These are phyloP conservation scores for Chamaedrilus cognettii DNA, from an alignment of 2,888 invertebrate genomes.

Conservation along the genomic window DNA sequence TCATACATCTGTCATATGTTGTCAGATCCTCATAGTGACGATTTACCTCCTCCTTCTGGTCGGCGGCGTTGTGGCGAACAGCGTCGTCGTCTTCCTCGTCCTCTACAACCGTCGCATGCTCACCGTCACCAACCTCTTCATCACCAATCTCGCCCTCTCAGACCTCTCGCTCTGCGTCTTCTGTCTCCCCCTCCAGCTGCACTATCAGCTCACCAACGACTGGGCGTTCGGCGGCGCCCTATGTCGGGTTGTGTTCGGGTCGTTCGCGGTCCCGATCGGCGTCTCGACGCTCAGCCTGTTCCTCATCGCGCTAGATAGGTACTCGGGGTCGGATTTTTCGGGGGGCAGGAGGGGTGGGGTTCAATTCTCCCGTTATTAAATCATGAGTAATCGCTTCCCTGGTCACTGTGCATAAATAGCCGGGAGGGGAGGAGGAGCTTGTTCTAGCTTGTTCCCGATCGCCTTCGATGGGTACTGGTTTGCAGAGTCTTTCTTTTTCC, in stretches of 20 bases:
- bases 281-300: slow-evolving; percentile 54
- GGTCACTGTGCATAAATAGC: no score
- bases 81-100: slow-evolving; percentile 48
- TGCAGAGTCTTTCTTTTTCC: no score
- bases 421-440: no score
- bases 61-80: slow-evolving; percentile 50
- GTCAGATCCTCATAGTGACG: slow-evolving; percentile 4
- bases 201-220: slow-evolving; percentile 52
- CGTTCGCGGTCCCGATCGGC: slow-evolving; percentile 56
- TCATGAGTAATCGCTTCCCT: no score
- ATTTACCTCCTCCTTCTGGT: slow-evolving; percentile 50
- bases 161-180: slow-evolving; percentile 55
- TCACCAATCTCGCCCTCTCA: slow-evolving; percentile 51
- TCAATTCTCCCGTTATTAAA: no score
- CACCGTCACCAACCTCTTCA: slow-evolving; percentile 55
- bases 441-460: no score
- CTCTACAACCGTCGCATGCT: slow-evolving; percentile 47
- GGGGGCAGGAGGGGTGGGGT: no score
- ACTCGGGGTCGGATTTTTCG: no score
- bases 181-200: slow-evolving; percentile 56
- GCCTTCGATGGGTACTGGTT: no score
- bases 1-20: no score
- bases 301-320: slow-evolving; percentile 53
- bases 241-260: slow-evolving; percentile 52
- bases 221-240: slow-evolving; percentile 54